Evolutionary conservation across 2,113 vertebrate genomes (phyloP).

Genomic region (Labeo rohita): DNA sequence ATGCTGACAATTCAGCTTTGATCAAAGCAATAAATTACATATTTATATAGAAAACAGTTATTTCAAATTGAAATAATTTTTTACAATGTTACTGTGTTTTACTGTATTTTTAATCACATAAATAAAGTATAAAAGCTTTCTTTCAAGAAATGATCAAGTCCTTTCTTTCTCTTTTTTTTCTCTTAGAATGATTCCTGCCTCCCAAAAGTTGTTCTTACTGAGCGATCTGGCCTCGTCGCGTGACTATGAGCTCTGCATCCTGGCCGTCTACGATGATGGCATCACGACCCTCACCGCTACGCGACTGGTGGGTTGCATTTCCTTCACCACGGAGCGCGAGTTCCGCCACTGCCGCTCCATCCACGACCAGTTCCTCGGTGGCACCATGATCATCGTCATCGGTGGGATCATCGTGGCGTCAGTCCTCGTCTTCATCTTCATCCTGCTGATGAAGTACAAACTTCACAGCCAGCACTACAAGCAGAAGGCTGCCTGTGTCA

Average conservation of each 20-base stretch:
- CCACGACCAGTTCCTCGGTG: conserved; percentile 83
- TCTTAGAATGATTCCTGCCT: conserved; percentile 81
- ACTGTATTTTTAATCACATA: not conserved
- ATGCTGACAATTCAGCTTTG: not conserved
- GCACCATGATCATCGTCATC: conserved; percentile 87
- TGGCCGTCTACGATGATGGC: conserved; percentile 83
- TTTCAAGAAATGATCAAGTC: not conserved
- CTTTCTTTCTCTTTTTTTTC: not conserved
- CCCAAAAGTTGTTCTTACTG: conserved; percentile 77
- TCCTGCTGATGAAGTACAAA: conserved; percentile 86
- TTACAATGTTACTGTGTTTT: not conserved
- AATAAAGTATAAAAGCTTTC: not conserved
- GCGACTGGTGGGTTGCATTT: conserved; percentile 79
- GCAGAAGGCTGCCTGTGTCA: conserved; percentile 74
- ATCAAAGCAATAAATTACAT: not conserved
- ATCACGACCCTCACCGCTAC: conserved; percentile 80
- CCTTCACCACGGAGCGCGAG: conserved; percentile 78
- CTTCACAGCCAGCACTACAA: conserved; percentile 83
- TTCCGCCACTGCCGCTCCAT: conserved; percentile 81
- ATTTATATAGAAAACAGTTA: not conserved
- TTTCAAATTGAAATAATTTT: not conserved
- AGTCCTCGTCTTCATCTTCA: conserved; percentile 85
- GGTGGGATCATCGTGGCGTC: conserved; percentile 85
- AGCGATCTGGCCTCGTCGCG: conserved; percentile 79
- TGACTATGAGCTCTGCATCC: conserved; percentile 82